Conservation (phyloP, 2,888 invertebrate genomes). For the Hipparchia sbordonii region DNA sequence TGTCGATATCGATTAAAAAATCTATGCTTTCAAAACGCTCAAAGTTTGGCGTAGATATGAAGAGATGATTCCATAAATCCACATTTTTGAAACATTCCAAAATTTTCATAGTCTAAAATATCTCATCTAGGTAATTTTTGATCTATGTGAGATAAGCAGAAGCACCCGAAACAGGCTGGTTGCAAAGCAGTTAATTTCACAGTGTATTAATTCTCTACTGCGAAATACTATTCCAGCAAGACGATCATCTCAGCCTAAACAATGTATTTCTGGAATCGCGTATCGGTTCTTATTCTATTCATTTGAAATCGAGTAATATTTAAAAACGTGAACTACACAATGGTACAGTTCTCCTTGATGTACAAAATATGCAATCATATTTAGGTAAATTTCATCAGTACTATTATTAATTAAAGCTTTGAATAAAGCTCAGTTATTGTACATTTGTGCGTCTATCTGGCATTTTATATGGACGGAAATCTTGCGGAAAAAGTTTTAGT, state of each 20-base stretch:
- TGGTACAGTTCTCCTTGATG: no score
- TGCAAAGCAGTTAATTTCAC: constrained; percentile 69
- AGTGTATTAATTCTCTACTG: constrained; percentile 67
- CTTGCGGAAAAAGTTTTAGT: no score
- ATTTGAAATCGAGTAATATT: not conserved
- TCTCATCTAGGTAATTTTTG: constrained; percentile 37
- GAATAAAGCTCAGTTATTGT: no score
- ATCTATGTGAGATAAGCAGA: constrained; percentile 45
- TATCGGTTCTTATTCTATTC: constrained; percentile 28
- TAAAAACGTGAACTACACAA: not conserved
- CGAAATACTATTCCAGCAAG: constrained; percentile 62
- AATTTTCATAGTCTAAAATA: not conserved
- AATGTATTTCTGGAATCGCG: constrained; percentile 59
- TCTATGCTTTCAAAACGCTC: no score
- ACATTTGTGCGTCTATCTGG: not conserved
- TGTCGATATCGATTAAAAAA: no score
- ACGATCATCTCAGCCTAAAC: constrained; percentile 62
- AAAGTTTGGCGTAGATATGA: not conserved
- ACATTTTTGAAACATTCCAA: not conserved
- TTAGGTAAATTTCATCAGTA: no score
- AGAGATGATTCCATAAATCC: not conserved
- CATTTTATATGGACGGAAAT: not conserved
- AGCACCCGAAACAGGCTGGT: constrained; percentile 59
- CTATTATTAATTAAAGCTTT: no score
- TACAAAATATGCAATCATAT: no score